A percentile compares a stretch with the other conserved stretches of the same genome.
Conservation (phyloP, 1,140 invertebrate genomes). For the Dolichoris vasculosae region DNA sequence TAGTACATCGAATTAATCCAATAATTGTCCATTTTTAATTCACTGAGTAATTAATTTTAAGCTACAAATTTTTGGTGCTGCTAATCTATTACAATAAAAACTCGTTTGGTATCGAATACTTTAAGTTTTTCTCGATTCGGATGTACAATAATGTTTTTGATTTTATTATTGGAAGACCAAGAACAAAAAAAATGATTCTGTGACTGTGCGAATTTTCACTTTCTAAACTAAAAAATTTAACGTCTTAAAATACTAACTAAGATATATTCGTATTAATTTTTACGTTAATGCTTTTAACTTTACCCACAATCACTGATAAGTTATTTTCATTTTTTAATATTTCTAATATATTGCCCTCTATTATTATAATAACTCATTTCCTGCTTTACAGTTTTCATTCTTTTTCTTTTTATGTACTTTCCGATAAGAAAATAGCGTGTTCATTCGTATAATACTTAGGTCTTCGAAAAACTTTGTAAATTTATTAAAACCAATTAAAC, state of each 20-base stretch:
- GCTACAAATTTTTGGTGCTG: constrained; percentile 37
- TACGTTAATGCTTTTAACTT: not conserved
- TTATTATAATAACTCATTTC: not conserved
- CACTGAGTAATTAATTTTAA: not conserved
- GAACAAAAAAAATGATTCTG: constrained; percentile 8
- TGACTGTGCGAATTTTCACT: not conserved
- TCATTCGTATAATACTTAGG: not conserved
- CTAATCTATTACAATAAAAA: not conserved
- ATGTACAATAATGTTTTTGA: not conserved
- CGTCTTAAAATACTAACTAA: not conserved
- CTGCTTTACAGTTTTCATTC: not conserved
- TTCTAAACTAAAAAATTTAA: not conserved
- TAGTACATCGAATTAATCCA: not conserved
- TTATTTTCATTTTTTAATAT: not conserved
- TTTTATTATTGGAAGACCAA: not conserved
- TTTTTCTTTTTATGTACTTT: constrained; percentile 3
- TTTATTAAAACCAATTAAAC: not conserved
- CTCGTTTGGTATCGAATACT: not conserved
- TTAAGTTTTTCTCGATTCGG: not conserved
- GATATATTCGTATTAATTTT: not conserved
- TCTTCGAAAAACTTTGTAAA: not conserved
- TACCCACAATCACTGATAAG: constrained; percentile 36
- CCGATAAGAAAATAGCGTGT: constrained; percentile 10
- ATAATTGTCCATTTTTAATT: not conserved
- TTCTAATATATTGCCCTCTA: constrained; percentile 22